A percentile compares a stretch with the other conserved stretches of the same genome.
Conservation (phyloP, 2,113 vertebrate species). For the Ginglymostoma cirratum region DNA sequence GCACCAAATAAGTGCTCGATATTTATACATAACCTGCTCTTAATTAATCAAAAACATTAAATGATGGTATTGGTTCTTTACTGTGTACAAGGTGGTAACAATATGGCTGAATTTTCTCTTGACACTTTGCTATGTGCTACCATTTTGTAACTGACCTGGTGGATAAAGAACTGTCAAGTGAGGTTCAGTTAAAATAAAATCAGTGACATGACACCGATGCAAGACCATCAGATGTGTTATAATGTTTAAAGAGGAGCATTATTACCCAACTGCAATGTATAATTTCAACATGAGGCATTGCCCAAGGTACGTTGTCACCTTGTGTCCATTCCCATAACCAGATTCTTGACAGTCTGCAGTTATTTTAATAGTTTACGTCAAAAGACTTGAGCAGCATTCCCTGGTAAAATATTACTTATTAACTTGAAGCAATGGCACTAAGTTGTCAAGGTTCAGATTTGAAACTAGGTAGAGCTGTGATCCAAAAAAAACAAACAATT, state of each 20-base stretch:
- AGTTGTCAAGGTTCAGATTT: neutral
- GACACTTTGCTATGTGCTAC: neutral
- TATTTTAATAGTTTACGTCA: neutral
- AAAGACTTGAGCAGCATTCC: neutral
- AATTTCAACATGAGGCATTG: neutral
- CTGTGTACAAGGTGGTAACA: neutral
- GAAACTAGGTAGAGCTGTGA: neutral
- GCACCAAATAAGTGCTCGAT: neutral
- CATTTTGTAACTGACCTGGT: neutral
- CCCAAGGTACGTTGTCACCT: neutral
- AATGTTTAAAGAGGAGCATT: neutral
- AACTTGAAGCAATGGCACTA: neutral
- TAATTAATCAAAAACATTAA: neutral
- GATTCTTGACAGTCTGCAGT: neutral
- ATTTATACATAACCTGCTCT: neutral
- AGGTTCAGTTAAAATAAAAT: neutral
- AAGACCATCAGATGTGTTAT: neutral
- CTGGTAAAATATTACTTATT: neutral
- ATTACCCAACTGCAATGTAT: neutral
- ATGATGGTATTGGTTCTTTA: neutral
- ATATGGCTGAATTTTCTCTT: neutral
- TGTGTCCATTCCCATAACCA: neutral
- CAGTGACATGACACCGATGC: neutral
- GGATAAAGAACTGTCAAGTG: neutral
- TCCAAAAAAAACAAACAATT: too few species aligned